Base-by-base conservation (phyloP, 2,797 vertebrate genomes). In the Sebastes minor region DNA sequence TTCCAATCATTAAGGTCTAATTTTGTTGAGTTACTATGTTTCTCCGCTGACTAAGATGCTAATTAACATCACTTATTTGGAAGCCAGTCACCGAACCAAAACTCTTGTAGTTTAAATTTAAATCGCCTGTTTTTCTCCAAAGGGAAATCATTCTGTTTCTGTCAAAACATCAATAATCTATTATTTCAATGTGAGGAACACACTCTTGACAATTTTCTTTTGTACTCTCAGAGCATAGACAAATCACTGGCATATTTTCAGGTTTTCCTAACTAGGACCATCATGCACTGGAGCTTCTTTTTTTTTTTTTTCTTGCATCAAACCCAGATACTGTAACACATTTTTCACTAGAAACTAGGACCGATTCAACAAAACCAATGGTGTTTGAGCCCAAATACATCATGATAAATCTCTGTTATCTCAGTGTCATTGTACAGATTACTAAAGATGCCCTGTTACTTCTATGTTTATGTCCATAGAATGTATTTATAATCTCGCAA, bases 391-490 rank as follows among this genome's bases (percentile, higher is more conserved):
- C 78, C 75, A 87, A 79, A 91, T 67, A 70, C 74, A 79, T 86
- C 67, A 78, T 85, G 71, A 85, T 74, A 77, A 81, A 89, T 86
- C 71, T 90, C 74, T 89, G 86, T 89, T 82, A 86, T 90, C 78
- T 90, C 84, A 71, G 84, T 87, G 78, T 89, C 82, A 90, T 74
- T 91, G 91, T 92, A 92, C 82, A 91, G 84, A 92, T 87, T 84
- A 83, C 85, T 89, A 83, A 88, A 88, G 76, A 91, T 84, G 77
- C 82, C 87, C 87, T 92, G 91, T 92, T 91, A 87, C 86, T 85
- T 90, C 84, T 87, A 82, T 92, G 88, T 91, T 90, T 85, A 86
- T 93, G 89, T 91, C 89, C 91, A 89, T 92, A 94, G 88, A 93
- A 91, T 91, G 87, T 92, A 93, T 92, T 93, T 90, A 91, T 86